phyloP scores from a whole-genome alignment of 2,888 invertebrate species.

The Ophion ellenae region DNA sequence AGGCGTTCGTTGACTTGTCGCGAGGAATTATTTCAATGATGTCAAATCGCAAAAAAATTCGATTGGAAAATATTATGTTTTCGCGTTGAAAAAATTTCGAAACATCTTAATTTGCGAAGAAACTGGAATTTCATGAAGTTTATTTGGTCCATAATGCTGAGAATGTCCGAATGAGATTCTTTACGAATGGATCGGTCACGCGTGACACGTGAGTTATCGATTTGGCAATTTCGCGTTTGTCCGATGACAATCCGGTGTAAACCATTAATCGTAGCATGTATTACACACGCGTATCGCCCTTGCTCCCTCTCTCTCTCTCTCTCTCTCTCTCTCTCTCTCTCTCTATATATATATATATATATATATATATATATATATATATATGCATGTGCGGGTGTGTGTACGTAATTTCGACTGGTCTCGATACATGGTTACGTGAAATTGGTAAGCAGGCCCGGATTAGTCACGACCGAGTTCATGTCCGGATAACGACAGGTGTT shows the following conservation, averaged over 20 bases:
- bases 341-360: no score
- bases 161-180: slow-evolving; percentile 24
- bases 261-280: slow-evolving; percentile 76
- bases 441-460: slow-evolving; percentile 78
- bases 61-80: no score
- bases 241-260: slow-evolving; percentile 78
- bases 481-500: slow-evolving; percentile 82
- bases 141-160: neutral
- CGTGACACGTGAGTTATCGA: slow-evolving; percentile 78
- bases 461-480: slow-evolving; percentile 79
- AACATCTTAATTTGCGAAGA: no score
- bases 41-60: no score
- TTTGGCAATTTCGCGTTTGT: slow-evolving; percentile 74
- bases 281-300: neutral
- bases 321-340: no score
- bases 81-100: no score
- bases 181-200: slow-evolving; percentile 76
- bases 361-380: slow-evolving; percentile 58
- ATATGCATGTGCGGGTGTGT: slow-evolving; percentile 36
- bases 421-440: slow-evolving; percentile 72
- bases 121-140: neutral
- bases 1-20: no score
- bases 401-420: slow-evolving; percentile 44
- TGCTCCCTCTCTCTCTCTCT: no score
- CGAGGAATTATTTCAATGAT: no score